Evolutionary conservation across 1,140 invertebrate genomes (phyloP), one percentile per base, ranked within the genome.

Genomic region (Armadillidium nasatum): DNA sequence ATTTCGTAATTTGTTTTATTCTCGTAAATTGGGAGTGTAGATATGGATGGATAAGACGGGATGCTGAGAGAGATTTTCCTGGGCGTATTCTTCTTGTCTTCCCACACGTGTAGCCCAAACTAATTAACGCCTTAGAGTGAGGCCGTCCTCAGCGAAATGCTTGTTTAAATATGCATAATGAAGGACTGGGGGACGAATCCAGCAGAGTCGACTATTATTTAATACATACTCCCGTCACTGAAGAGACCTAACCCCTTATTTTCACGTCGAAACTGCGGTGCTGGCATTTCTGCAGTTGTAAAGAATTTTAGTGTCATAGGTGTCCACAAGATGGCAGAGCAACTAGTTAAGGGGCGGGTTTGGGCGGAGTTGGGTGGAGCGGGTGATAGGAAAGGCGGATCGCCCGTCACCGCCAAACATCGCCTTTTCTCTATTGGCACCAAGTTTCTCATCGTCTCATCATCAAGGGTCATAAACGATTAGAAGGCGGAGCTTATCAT

Each of bases 141-240:
- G 75, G 77, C 75, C 75, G 75, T 73, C 75, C 74, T 75, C 72
- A 69, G 73, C 74, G 15, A 78, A 78, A 74, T 73, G 77, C 77
- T 78, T 75, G 77, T 78, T 78, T 74, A 75, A 78, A 78, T 78
- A 78, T 78, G 77, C 77, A 78, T 78, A 78, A 78, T 78, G 77
- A 78, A 78, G 75, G 77, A 75, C 54, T 75, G 74, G 74, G 67
- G 77, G 77, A 78, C 74, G 77, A 71, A 78, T 78, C 77, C 77
- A 78, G 75, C 77, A 78, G 77, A 75, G 77, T 75, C 74, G 73
- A 75, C 77, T 74, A 78, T 78, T 78, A 78, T 78, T 78, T 78
- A 78, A 78, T 78, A 78, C 77, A 74, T 78, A 76, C 77, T 78
- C 73, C 77, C 77, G 77, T 78, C 77, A 78, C 72, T 75, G 77